These are phyloP conservation scores for Drosophila pandora DNA, from an alignment of 1,140 invertebrate genomes.

Conservation along the genomic window DNA sequence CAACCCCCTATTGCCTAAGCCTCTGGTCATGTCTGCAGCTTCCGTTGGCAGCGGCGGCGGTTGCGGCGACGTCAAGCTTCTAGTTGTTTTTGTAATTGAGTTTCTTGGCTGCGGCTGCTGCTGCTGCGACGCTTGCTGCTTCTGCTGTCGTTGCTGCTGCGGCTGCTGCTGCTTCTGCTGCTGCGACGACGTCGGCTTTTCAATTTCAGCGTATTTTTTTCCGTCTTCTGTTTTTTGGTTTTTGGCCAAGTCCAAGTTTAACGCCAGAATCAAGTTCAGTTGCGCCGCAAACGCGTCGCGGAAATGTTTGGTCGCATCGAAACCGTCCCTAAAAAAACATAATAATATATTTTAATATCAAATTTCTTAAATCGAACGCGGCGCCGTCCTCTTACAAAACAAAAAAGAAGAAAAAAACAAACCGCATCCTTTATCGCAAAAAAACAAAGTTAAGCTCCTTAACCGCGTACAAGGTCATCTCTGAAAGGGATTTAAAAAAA, in stretches of 20 bases:
- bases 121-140: slow-evolving; percentile 11
- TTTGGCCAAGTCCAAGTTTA: slow-evolving; percentile 82
- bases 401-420: background rate
- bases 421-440: background rate
- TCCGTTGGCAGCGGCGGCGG: slow-evolving; percentile 29
- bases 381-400: background rate
- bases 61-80: slow-evolving; percentile 18
- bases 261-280: slow-evolving; percentile 83
- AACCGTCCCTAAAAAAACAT: slow-evolving; percentile 50
- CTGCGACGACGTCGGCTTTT: slow-evolving; percentile 20
- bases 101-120: slow-evolving; percentile 21
- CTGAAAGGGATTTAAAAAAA: background rate
- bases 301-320: slow-evolving; percentile 73
- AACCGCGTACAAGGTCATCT: background rate
- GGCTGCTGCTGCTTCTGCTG: slow-evolving; percentile 22
- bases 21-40: slow-evolving; percentile 29
- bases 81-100: slow-evolving; percentile 27
- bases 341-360: background rate
- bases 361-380: slow-evolving; percentile 15
- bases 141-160: slow-evolving; percentile 20
- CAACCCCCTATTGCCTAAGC: slow-evolving; percentile 1
- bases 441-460: background rate
- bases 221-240: slow-evolving; percentile 41
- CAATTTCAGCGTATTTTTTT: slow-evolving; percentile 29
- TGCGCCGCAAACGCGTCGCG: slow-evolving; percentile 81